Percentiles rank a stretch among this genome's conserved stretches.
Evolutionary conservation across 2,888 invertebrate genomes (phyloP).

Genomic region (Crematogaster levior): DNA sequence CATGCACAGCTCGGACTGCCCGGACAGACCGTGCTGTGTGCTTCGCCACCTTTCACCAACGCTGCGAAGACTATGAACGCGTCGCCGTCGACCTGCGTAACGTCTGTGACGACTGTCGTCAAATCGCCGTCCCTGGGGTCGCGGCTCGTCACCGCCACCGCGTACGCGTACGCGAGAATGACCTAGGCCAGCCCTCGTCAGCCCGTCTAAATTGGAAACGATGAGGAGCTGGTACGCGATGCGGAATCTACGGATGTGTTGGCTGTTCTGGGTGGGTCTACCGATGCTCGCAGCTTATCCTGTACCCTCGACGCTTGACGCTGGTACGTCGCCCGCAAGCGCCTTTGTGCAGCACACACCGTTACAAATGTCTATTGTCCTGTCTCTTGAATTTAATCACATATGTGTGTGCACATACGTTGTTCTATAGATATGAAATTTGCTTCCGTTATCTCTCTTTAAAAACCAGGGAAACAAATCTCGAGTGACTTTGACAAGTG

Average conservation of each 20-base stretch:
- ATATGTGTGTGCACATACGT: background rate
- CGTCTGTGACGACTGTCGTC: background rate
- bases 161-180: conserved; percentile 59
- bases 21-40: conserved; percentile 61
- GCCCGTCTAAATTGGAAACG: background rate
- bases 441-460: background rate
- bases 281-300: conserved; percentile 80
- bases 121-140: background rate
- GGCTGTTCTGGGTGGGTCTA: conserved; percentile 81
- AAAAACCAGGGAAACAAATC: background rate
- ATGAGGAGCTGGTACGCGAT: conserved; percentile 72
- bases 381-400: background rate
- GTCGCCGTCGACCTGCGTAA: background rate
- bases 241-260: conserved; percentile 78
- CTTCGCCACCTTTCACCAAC: conserved; percentile 53
- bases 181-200: conserved; percentile 65
- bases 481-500: too few relatives aligned
- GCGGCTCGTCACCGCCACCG: background rate
- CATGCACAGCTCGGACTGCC: conserved; percentile 65
- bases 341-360: background rate
- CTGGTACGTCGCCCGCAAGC: conserved; percentile 61
- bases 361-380: background rate
- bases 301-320: conserved; percentile 71
- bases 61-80: conserved; percentile 33
- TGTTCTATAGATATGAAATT: background rate